phyloP scores from a whole-genome alignment of 2,113 vertebrate genomes.

The Edolisoma coerulescens region DNA sequence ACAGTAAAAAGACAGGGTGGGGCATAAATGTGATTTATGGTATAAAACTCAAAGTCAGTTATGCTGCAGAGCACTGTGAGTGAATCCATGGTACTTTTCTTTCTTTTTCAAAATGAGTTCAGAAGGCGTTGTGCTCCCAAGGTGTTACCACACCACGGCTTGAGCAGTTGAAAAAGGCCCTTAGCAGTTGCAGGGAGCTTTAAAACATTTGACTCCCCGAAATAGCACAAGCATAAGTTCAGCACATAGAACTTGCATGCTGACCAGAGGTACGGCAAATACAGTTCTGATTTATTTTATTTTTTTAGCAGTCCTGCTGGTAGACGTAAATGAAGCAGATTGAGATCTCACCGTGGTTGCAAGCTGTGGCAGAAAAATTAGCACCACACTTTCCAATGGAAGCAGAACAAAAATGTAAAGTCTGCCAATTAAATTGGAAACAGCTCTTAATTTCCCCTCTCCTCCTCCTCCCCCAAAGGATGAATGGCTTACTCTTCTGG shows the following conservation, averaged over 20 bases:
- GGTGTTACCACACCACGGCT: neutral
- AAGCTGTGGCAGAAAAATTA: slow-evolving; percentile 49
- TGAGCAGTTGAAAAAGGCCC: neutral
- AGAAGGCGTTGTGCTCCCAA: neutral
- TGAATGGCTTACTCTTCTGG: slow-evolving; percentile 58
- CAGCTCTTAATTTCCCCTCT: slow-evolving; percentile 58
- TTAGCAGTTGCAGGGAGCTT: neutral
- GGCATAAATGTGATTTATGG: neutral
- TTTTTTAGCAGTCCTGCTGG: neutral
- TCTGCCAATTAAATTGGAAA: slow-evolving; percentile 66
- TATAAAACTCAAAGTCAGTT: neutral
- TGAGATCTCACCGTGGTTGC: neutral
- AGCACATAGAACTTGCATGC: neutral
- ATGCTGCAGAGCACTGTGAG: neutral
- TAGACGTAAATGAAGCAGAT: neutral
- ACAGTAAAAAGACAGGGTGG: slow-evolving; percentile 30
- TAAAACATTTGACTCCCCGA: neutral
- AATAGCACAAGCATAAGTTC: neutral
- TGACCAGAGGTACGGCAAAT: neutral
- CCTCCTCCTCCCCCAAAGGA: slow-evolving; percentile 16
- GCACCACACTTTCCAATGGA: slow-evolving; percentile 52
- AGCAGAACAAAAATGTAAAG: slow-evolving; percentile 59
- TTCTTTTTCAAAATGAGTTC: neutral
- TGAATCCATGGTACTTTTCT: neutral
- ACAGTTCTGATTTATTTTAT: neutral